Evolutionary conservation across 2,888 invertebrate genomes (phyloP).

Genomic region (Drosophila vallismaia): DNA sequence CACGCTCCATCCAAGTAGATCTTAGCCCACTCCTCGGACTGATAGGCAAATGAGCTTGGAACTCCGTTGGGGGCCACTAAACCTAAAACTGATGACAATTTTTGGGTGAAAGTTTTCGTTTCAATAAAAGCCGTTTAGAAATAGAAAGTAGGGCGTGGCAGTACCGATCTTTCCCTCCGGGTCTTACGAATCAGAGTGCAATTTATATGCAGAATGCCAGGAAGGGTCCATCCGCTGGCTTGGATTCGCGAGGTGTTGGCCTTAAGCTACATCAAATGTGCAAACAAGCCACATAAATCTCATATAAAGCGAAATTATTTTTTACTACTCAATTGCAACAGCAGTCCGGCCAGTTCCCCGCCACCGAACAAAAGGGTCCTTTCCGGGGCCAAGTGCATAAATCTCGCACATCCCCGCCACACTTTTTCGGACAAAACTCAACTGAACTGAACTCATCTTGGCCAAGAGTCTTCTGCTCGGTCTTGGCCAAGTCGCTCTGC

Average conservation of each 20-base stretch:
- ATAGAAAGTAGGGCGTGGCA: slow-evolving; percentile 74
- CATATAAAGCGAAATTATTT: slow-evolving; percentile 75
- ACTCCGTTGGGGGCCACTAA: slow-evolving; percentile 26
- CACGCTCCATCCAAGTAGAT: slow-evolving; percentile 33
- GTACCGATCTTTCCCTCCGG: not conserved
- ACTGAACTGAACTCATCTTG: slow-evolving; percentile 38
- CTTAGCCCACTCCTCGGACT: slow-evolving; percentile 10
- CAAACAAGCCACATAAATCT: slow-evolving; percentile 82
- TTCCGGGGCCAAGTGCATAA: slow-evolving; percentile 69
- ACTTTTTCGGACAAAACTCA: slow-evolving; percentile 39
- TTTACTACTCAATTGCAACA: slow-evolving; percentile 80
- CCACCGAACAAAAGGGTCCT: slow-evolving; percentile 70
- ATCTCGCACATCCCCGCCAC: slow-evolving; percentile 56
- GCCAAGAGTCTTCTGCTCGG: slow-evolving; percentile 3
- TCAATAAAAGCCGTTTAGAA: slow-evolving; percentile 59
- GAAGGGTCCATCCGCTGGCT: slow-evolving; percentile 13
- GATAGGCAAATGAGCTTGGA: slow-evolving; percentile 57
- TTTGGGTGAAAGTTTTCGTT: slow-evolving; percentile 69
- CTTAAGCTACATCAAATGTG: slow-evolving; percentile 80
- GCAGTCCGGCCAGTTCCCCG: slow-evolving; percentile 29
- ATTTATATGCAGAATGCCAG: slow-evolving; percentile 32
- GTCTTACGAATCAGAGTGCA: slow-evolving; percentile 19
- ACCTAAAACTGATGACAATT: slow-evolving; percentile 66
- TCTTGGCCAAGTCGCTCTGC: slow-evolving; percentile 23
- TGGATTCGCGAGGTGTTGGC: slow-evolving; percentile 34